phyloP scores from a whole-genome alignment of 2,888 invertebrate genomes.

The Esperia sulphurella region DNA sequence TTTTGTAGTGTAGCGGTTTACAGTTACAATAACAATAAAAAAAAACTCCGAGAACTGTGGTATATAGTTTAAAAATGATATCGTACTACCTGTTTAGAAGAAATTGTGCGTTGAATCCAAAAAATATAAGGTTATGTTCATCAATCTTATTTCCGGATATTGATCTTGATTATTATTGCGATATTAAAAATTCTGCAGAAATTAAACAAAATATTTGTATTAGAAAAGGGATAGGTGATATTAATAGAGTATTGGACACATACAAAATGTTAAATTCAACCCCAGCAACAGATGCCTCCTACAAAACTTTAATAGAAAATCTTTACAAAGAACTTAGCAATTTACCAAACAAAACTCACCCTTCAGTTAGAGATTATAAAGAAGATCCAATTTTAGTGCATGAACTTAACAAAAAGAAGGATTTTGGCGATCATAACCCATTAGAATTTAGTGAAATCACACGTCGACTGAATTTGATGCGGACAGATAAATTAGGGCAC shows the following conservation, averaged over 20 bases:
- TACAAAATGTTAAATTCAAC: conserved; percentile 45
- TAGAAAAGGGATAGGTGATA: conserved; percentile 85
- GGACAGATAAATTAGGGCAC: conserved; percentile 86
- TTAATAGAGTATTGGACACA: conserved; percentile 75
- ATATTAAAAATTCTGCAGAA: conserved; percentile 77
- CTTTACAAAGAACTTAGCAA: conserved; percentile 80
- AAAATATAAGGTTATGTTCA: conserved; percentile 9
- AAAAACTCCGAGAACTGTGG: no score
- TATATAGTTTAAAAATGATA: background rate
- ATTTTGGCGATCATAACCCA: conserved; percentile 65
- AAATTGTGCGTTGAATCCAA: background rate
- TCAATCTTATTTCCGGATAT: conserved; percentile 52
- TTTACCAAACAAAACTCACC: conserved; percentile 89
- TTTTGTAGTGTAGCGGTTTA: no score
- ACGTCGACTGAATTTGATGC: conserved; percentile 81
- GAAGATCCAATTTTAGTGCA: conserved; percentile 80
- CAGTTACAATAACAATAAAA: no score
- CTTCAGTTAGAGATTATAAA: conserved; percentile 76
- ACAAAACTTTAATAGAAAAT: conserved; percentile 38
- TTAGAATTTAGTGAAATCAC: conserved; percentile 83
- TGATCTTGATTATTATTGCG: conserved; percentile 81
- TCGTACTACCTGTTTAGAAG: background rate
- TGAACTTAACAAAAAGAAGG: conserved; percentile 70
- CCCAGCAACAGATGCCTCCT: conserved; percentile 26
- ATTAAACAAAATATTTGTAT: conserved; percentile 82